A percentile compares a stretch with the other conserved stretches of the same genome.
These are phyloP conservation scores for Sebastes aleutianus DNA, from an alignment of 2,797 vertebrate species.

Conservation along the genomic window DNA sequence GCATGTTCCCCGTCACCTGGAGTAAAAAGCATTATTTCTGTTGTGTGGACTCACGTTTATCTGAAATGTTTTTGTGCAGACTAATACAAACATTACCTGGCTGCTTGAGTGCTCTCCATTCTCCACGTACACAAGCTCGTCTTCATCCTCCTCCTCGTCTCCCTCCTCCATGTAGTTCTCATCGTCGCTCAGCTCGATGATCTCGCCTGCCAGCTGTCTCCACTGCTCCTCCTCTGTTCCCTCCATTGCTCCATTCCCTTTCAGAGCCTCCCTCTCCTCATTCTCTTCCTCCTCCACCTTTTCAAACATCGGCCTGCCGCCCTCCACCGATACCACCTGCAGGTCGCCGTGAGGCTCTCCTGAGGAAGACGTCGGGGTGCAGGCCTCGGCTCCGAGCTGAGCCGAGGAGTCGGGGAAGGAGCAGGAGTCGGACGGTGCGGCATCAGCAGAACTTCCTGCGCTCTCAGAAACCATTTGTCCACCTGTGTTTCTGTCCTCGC, in stretches of 20 bases:
- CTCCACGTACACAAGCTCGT: slow-evolving; percentile 92
- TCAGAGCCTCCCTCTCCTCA: slow-evolving; percentile 29
- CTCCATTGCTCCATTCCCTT: slow-evolving; percentile 32
- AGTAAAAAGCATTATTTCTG: neutral
- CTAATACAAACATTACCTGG: slow-evolving; percentile 50
- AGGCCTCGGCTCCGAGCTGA: slow-evolving; percentile 57
- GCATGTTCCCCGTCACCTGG: slow-evolving; percentile 57
- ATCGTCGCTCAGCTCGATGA: slow-evolving; percentile 85
- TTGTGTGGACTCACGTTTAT: fast-evolving
- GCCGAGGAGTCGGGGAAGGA: slow-evolving; percentile 76
- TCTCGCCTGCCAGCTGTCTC: slow-evolving; percentile 74
- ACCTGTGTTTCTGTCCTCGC: slow-evolving; percentile 67
- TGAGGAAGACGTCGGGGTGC: slow-evolving; percentile 63
- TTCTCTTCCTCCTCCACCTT: slow-evolving; percentile 79
- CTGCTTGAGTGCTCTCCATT: slow-evolving; percentile 81
- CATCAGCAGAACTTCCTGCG: neutral
- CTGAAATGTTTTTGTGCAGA: neutral
- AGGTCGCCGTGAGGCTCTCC: slow-evolving; percentile 74
- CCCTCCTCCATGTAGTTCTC: slow-evolving; percentile 92
- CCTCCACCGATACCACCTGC: slow-evolving; percentile 53
- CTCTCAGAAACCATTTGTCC: slow-evolving; percentile 73
- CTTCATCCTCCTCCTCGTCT: slow-evolving; percentile 87
- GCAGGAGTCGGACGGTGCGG: slow-evolving; percentile 32
- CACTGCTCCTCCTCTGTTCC: slow-evolving; percentile 71
- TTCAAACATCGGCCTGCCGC: slow-evolving; percentile 66